Conservation (phyloP, 1,140 invertebrate genomes). For the Palaemon carinicauda region DNA sequence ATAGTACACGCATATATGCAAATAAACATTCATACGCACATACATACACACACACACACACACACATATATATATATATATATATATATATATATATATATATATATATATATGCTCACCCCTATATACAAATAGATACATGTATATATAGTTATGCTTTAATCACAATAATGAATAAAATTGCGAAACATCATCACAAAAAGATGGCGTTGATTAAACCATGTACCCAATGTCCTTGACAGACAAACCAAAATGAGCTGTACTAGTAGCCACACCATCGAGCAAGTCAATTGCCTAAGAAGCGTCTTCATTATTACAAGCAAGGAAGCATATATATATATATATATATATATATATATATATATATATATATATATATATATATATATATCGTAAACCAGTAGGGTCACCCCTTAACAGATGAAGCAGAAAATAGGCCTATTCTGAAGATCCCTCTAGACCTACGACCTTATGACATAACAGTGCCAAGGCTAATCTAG, state of each 20-base stretch:
- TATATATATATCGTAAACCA: no score
- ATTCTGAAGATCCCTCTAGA: no score
- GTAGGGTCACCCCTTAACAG: no score
- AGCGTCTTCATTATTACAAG: no score
- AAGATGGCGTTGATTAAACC: no score
- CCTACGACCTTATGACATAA: no score
- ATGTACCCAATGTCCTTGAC: no score
- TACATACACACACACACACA: slow-evolving; percentile 16
- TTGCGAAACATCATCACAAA: neutral
- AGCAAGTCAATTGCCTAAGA: no score
- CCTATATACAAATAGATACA: slow-evolving; percentile 36
- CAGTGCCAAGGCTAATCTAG: no score
- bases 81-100: slow-evolving; percentile 39
- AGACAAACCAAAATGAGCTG: no score
- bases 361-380: neutral
- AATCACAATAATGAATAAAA: neutral
- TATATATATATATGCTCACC: slow-evolving; percentile 38
- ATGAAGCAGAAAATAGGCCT: neutral
- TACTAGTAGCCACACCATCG: no score
- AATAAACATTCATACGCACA: neutral
- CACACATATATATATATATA: slow-evolving; percentile 1
- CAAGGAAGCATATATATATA: no score
- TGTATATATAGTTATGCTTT: neutral
- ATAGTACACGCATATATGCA: neutral
- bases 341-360: neutral